phyloP scores from a whole-genome alignment of 2,113 vertebrate species.

The Tragelaphus imberbis region DNA sequence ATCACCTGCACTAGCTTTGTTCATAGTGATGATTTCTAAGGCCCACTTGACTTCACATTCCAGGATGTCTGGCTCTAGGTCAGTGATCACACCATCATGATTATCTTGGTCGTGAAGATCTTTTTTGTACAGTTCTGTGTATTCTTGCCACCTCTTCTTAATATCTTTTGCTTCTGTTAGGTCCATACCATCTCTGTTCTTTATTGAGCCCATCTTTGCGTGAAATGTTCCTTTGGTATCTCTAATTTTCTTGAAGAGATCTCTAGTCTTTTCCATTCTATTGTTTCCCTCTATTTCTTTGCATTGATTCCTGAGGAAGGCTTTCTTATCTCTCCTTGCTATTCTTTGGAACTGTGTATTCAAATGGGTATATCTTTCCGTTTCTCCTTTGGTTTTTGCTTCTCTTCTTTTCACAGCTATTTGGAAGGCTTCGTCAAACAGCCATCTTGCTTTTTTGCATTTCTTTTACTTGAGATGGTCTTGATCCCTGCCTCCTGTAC shows the following conservation, averaged over 20 bases:
- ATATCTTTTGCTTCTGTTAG: too few relatives aligned
- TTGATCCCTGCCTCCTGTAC: background rate
- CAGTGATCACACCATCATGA: background rate
- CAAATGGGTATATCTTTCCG: background rate
- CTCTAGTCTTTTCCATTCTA: background rate
- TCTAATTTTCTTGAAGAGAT: background rate
- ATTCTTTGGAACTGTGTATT: background rate
- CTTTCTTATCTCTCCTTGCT: background rate
- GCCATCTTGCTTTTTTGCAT: background rate
- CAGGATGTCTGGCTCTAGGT: background rate
- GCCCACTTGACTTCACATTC: background rate
- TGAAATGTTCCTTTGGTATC: background rate
- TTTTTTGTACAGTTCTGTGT: background rate
- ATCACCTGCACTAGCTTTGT: background rate
- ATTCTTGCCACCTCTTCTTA: background rate
- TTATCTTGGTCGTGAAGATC: background rate
- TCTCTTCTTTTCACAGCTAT: background rate
- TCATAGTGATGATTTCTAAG: background rate
- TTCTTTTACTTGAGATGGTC: background rate
- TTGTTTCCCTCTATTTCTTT: background rate
- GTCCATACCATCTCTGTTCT: too few relatives aligned
- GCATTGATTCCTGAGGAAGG: background rate
- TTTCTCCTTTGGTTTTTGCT: background rate
- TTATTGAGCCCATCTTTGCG: too few relatives aligned
- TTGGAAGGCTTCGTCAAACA: background rate